Evolutionary conservation across 2,888 invertebrate species (phyloP).

Genomic region (Amphipoea lucens): DNA sequence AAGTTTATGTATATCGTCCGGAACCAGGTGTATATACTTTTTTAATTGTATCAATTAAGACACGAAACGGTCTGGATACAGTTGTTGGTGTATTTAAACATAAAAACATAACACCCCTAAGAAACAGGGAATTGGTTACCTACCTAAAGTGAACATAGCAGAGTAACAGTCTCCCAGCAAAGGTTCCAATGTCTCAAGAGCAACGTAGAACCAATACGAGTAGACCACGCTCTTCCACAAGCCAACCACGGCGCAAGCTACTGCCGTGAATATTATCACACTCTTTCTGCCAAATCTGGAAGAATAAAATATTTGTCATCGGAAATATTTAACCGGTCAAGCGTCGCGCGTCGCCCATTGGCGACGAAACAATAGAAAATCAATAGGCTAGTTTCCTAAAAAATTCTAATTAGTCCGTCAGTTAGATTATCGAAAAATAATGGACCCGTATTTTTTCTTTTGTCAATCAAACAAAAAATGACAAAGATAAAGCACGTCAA

Average conservation of each 20-base stretch:
- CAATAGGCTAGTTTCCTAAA: no score
- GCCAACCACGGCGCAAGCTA: slow-evolving; percentile 48
- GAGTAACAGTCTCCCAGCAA: slow-evolving; percentile 73
- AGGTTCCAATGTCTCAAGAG: slow-evolving; percentile 70
- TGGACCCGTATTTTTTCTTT: no score
- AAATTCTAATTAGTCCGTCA: no score
- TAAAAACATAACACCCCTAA: neutral
- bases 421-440: no score
- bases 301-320: neutral
- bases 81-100: neutral
- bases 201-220: slow-evolving; percentile 57
- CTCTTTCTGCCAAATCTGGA: slow-evolving; percentile 59
- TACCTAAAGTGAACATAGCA: slow-evolving; percentile 71
- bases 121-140: slow-evolving; percentile 49
- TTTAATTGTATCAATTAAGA: neutral
- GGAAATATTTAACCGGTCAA: neutral
- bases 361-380: no score
- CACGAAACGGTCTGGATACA: no score
- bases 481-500: no score
- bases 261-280: slow-evolving; percentile 40
- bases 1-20: no score
- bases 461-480: no score
- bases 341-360: no score
- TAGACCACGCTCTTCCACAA: slow-evolving; percentile 51
- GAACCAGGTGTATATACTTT: neutral